Evolutionary conservation across 2,113 vertebrate genomes (phyloP).

Genomic region (Ibidorhyncha struthersii): DNA sequence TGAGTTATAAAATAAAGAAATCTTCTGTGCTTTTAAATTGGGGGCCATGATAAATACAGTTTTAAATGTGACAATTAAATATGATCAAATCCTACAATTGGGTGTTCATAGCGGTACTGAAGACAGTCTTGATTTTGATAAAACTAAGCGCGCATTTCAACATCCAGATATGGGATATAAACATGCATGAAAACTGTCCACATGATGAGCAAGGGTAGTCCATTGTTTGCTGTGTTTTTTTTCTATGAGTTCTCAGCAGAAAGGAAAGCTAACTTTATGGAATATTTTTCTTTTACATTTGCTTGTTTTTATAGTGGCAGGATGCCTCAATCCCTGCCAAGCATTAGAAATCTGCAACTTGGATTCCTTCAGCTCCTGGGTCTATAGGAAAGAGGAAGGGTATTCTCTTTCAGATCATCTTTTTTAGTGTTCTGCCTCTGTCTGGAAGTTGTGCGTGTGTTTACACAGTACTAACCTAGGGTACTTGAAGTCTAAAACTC

Average conservation of each 20-base stretch:
- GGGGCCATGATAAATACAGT: neutral
- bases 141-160: neutral
- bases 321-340: neutral
- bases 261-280: neutral
- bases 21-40: neutral
- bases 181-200: neutral
- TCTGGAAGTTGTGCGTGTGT: neutral
- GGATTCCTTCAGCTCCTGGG: neutral
- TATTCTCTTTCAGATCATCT: neutral
- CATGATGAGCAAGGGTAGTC: neutral
- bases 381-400: neutral
- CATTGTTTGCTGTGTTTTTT: neutral
- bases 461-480: neutral
- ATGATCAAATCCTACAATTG: neutral
- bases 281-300: neutral
- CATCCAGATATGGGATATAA: neutral
- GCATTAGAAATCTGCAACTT: neutral
- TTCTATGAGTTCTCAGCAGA: neutral
- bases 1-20: neutral
- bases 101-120: neutral
- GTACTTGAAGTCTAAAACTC: neutral
- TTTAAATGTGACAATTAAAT: neutral
- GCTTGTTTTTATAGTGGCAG: neutral
- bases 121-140: neutral
- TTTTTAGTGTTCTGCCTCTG: neutral